phyloP scores from a whole-genome alignment of 2,888 invertebrate species.

The Taphrorychus bicolor region DNA sequence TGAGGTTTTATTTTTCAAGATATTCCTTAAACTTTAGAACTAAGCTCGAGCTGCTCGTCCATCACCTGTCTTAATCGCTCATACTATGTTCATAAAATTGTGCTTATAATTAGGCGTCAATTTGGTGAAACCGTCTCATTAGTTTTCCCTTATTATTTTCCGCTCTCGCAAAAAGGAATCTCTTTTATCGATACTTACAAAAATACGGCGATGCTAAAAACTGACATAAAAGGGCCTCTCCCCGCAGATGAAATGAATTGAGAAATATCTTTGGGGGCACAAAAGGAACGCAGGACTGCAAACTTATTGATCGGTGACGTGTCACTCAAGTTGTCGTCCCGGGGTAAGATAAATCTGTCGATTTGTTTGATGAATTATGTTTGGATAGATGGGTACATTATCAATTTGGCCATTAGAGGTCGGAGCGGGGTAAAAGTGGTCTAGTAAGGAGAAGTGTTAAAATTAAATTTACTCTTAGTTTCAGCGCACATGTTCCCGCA shows the following conservation, averaged over 20 bases:
- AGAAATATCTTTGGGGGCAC: conserved; percentile 8
- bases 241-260: conserved; percentile 1
- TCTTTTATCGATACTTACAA: background rate
- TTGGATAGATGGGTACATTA: background rate
- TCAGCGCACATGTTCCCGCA: no score
- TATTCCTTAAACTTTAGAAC: background rate
- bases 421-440: no score
- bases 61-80: no score
- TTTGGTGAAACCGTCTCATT: no score
- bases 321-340: conserved; percentile 7
- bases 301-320: conserved; percentile 13
- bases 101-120: no score
- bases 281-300: conserved; percentile 10
- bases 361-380: conserved; percentile 15
- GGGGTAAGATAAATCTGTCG: conserved; percentile 14
- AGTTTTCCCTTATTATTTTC: background rate
- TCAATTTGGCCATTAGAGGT: background rate
- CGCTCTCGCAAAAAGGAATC: background rate
- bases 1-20: conserved; percentile 1
- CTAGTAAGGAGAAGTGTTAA: no score
- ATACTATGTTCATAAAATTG: no score
- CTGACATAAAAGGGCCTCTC: background rate
- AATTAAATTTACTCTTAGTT: no score
- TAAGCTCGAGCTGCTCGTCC: no score
- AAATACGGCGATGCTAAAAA: background rate